Evolutionary conservation across 2,797 vertebrate genomes (phyloP).

Genomic region (Garrulus glandarius): DNA sequence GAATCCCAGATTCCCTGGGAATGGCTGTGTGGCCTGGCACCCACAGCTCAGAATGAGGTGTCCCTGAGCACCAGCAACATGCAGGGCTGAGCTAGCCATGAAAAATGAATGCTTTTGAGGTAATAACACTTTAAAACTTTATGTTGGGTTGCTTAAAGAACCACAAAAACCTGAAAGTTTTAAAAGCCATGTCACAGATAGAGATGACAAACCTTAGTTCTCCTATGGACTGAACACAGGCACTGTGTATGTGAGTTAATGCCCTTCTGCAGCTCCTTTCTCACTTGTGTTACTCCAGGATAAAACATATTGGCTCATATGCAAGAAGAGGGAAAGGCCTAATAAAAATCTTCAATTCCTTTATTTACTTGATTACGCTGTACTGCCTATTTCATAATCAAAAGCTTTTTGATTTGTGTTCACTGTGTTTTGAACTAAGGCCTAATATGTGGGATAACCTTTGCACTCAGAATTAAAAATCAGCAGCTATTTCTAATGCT

Average conservation of each 20-base stretch:
- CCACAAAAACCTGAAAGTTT: neutral
- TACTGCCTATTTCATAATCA: neutral
- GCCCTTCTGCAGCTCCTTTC: neutral
- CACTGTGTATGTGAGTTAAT: rapidly evolving
- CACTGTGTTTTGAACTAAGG: neutral
- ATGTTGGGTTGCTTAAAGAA: neutral
- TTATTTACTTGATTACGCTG: neutral
- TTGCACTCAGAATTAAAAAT: neutral
- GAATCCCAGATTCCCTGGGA: neutral
- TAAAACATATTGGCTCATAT: neutral
- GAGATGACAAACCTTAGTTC: neutral
- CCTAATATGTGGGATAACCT: neutral
- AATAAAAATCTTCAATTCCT: neutral
- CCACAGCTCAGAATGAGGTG: neutral
- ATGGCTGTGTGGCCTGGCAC: rapidly evolving
- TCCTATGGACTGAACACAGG: neutral
- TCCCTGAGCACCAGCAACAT: neutral
- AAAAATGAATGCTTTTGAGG: neutral
- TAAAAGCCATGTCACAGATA: neutral
- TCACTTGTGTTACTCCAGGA: neutral
- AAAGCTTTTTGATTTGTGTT: neutral
- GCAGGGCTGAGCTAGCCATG: neutral
- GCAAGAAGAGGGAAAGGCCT: neutral
- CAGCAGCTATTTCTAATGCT: neutral
- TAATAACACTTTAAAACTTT: neutral